phyloP scores from a whole-genome alignment of 2,888 invertebrate genomes.

The Spodoptera exigua region DNA sequence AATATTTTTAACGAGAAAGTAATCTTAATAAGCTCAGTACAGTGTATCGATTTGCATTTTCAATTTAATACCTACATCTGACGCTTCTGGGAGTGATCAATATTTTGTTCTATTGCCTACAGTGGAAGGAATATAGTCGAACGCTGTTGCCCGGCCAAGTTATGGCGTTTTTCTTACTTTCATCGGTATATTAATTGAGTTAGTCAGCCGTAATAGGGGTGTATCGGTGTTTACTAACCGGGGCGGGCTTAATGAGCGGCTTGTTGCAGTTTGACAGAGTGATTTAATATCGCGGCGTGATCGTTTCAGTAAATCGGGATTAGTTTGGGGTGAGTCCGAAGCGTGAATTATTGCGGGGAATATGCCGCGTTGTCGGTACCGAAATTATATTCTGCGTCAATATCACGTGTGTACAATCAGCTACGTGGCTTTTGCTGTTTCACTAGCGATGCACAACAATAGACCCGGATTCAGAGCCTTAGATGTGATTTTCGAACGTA shows the following conservation, averaged over 20 bases:
- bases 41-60: constrained; percentile 69
- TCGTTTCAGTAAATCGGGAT: constrained; percentile 86
- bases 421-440: constrained; percentile 25
- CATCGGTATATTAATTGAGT: constrained; percentile 71
- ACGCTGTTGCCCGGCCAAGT: constrained; percentile 20
- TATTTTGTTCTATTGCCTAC: constrained; percentile 44
- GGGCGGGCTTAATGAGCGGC: constrained; percentile 82
- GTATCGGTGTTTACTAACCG: constrained; percentile 76
- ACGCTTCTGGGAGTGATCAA: constrained; percentile 24
- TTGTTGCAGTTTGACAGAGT: constrained; percentile 86
- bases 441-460: constrained; percentile 11
- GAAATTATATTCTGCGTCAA: constrained; percentile 67
- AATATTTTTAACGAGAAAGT: constrained; percentile 70
- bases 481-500: constrained; percentile 27
- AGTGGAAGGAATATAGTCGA: constrained; percentile 42
- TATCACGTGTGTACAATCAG: constrained; percentile 50
- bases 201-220: constrained; percentile 73
- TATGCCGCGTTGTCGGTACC: constrained; percentile 68
- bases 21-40: constrained; percentile 67
- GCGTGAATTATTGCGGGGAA: constrained; percentile 80
- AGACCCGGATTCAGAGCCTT: constrained; percentile 20
- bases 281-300: constrained; percentile 84
- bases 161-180: constrained; percentile 49
- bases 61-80: constrained; percentile 58
- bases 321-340: constrained; percentile 78